Conservation (phyloP, 2,113 vertebrate species). For the Cinclus cinclus region DNA sequence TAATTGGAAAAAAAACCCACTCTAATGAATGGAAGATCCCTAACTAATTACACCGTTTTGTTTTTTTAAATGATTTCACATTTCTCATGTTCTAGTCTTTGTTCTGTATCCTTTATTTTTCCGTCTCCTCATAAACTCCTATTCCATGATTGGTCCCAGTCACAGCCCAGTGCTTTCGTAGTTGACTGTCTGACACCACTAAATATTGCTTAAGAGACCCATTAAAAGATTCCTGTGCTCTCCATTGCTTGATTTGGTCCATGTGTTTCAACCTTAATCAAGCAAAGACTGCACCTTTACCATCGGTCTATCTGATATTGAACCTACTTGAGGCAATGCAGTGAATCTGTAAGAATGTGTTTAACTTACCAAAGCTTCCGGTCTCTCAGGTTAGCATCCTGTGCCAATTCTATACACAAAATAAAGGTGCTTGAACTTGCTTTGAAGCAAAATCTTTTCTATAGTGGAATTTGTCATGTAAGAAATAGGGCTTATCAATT, state of each 20-base stretch:
- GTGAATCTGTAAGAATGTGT: background rate
- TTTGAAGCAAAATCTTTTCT: background rate
- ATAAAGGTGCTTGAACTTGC: background rate
- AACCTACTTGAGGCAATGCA: background rate
- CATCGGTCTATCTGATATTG: background rate
- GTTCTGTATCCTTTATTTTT: background rate
- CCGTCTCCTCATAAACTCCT: background rate
- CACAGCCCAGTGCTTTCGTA: background rate
- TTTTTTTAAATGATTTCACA: background rate
- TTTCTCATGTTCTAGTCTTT: background rate
- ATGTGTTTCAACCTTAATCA: background rate
- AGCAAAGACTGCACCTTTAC: background rate
- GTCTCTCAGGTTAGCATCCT: background rate
- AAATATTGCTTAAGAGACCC: background rate
- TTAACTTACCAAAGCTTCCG: background rate
- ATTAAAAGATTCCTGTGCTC: background rate
- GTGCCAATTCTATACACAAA: background rate
- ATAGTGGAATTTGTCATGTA: background rate
- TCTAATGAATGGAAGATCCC: background rate
- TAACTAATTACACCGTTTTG: background rate
- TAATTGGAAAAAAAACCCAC: background rate
- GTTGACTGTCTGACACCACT: background rate
- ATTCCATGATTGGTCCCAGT: background rate
- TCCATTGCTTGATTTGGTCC: background rate
- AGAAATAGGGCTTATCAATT: background rate